phyloP scores from a whole-genome alignment of 2,113 vertebrate genomes.

The Daubentonia madagascariensis region DNA sequence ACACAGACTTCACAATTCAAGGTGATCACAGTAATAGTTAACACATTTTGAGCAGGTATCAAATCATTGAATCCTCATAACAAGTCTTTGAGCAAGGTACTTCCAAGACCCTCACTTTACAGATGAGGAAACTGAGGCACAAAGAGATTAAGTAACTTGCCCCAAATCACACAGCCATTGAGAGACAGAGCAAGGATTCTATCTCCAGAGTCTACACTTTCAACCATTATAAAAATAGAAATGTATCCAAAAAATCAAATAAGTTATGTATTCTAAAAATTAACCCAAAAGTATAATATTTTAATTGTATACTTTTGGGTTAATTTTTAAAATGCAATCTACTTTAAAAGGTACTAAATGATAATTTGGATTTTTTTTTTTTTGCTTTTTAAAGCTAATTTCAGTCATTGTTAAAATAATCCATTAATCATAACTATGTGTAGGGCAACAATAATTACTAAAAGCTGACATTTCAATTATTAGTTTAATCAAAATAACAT shows the following conservation, averaged over 20 bases:
- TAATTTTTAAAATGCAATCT: background rate
- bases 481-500: background rate
- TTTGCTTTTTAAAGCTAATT: background rate
- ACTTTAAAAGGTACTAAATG: background rate
- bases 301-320: background rate
- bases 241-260: background rate
- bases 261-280: background rate
- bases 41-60: background rate
- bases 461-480: conserved; percentile 9
- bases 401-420: background rate
- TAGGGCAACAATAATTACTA: background rate
- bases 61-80: background rate
- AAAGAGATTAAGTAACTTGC: background rate
- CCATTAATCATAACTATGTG: background rate
- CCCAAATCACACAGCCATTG: background rate
- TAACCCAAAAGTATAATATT: background rate
- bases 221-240: background rate
- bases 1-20: background rate
- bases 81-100: background rate
- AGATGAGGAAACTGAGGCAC: background rate
- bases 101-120: background rate
- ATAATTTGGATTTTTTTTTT: background rate
- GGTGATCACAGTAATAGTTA: background rate
- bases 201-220: background rate
- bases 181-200: background rate